These are phyloP conservation scores for Eilema caniola DNA, from an alignment of 2,888 invertebrate species.

Conservation along the genomic window DNA sequence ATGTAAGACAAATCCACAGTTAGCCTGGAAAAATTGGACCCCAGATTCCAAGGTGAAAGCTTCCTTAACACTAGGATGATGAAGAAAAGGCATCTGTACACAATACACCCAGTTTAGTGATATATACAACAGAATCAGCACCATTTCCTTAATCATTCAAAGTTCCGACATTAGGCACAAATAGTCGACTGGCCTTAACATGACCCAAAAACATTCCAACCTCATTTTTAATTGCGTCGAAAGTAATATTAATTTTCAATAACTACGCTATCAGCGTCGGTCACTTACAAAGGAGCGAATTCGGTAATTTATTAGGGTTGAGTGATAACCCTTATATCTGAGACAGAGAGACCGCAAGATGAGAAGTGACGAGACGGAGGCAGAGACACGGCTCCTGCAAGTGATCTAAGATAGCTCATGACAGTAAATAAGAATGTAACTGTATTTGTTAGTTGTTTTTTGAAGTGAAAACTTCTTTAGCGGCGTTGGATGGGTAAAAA, in stretches of 20 bases:
- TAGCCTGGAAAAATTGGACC: no score
- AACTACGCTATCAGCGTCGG: constrained; percentile 76
- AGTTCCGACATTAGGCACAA: neutral
- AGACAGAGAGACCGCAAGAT: constrained; percentile 34
- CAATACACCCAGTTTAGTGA: no score
- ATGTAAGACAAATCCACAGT: no score
- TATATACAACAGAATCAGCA: neutral
- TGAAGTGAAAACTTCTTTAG: no score
- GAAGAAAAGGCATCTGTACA: no score
- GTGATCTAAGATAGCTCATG: neutral
- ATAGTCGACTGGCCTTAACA: constrained; percentile 46
- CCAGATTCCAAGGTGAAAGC: no score
- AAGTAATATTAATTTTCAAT: constrained; percentile 79
- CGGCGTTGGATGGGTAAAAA: no score
- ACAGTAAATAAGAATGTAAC: neutral
- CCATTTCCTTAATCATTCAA: neutral
- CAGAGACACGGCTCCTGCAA: constrained; percentile 14
- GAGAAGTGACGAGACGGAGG: constrained; percentile 21
- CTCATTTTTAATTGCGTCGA: constrained; percentile 74
- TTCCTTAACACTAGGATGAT: no score
- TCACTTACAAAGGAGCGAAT: constrained; percentile 64
- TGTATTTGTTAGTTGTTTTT: neutral
- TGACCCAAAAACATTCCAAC: constrained; percentile 62
- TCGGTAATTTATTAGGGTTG: constrained; percentile 71
- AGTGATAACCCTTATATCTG: constrained; percentile 69